These are phyloP conservation scores for Nerophis ophidion DNA, from an alignment of 2,113 vertebrate species.

Conservation along the genomic window DNA sequence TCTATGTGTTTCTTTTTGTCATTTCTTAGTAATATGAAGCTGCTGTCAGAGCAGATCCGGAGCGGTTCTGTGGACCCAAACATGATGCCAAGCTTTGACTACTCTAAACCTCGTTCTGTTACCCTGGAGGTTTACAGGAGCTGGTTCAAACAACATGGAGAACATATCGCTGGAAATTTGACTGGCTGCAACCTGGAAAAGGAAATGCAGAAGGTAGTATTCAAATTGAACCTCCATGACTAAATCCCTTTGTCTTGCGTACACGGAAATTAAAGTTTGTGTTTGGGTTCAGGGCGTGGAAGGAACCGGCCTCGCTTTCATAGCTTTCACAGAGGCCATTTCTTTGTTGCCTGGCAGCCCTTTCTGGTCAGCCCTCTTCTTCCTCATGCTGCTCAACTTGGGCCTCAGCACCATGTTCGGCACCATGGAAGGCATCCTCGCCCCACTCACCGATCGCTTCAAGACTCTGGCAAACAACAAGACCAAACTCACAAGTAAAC, in stretches of 20 bases:
- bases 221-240: neutral
- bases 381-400: constrained; percentile 77
- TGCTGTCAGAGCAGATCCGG: constrained; percentile 21
- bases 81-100: constrained; percentile 24
- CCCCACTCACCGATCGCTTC: constrained; percentile 76
- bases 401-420: constrained; percentile 76
- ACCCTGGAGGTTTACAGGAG: constrained; percentile 42
- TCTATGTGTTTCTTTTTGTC: neutral
- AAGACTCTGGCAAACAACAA: constrained; percentile 63
- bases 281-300: constrained; percentile 67
- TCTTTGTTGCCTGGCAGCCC: constrained; percentile 72
- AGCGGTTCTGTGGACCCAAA: constrained; percentile 1
- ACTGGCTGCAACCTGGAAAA: constrained; percentile 64
- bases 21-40: constrained; percentile 61
- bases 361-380: constrained; percentile 79
- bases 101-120: constrained; percentile 30
- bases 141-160: constrained; percentile 57
- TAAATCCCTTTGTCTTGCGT: neutral
- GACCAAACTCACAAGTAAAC: constrained; percentile 71
- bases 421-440: constrained; percentile 77
- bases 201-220: constrained; percentile 72
- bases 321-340: constrained; percentile 78
- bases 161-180: constrained; percentile 21
- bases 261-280: neutral
- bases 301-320: constrained; percentile 74